Base-by-base conservation (phyloP, 2,888 invertebrate genomes). In the Dasysyrphus albostriatus region DNA sequence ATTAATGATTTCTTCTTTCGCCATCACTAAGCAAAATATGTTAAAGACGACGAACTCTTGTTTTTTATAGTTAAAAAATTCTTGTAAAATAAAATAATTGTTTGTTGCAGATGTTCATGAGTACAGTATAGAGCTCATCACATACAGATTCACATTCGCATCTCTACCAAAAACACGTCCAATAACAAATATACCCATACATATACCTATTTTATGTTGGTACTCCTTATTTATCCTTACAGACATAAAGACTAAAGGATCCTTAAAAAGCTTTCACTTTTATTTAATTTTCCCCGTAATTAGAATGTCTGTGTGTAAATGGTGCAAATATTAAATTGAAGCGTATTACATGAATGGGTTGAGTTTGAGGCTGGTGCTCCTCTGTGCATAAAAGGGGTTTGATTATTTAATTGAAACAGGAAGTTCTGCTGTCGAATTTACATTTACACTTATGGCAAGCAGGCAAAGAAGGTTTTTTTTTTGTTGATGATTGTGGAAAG, bases 331-430 rank as follows among this genome's bases (percentile, higher is more conserved):
- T 83, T 87, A 87, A 79, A 83, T 72, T 78, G 49, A 82, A 51
- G 74, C 61, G 39, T 69, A 34, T 42, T 44, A 39, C 32, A 56
- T 56, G 29, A 67, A 67, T 59, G 42, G 75, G 19, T 65, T 58
- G 75, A 70, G 51, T 37, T 24, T n/a, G 37, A 7, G n/a, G 5
- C 12, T n/a, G n/a, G n/a, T n/a, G 12, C 47, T 56, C 3, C 69
- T 9, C 19, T 44, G 63, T 32, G 10, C 29, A 51, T 54, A 39
- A 69, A 69, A 54, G 42, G 58, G 69, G 61, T 87, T 87, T 87
- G 83, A 83, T 87, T 87, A 83, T 87, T 83, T 87, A 87, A 87
- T 83, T 87, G 87, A 79, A 83, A 61, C 78, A 72, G 87, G 83
- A 87, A 87, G 58, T 83, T 49, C 34, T 83, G 59, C 75, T 83